phyloP scores from a whole-genome alignment of 2,113 vertebrate species.

The Thunnus thynnus region DNA sequence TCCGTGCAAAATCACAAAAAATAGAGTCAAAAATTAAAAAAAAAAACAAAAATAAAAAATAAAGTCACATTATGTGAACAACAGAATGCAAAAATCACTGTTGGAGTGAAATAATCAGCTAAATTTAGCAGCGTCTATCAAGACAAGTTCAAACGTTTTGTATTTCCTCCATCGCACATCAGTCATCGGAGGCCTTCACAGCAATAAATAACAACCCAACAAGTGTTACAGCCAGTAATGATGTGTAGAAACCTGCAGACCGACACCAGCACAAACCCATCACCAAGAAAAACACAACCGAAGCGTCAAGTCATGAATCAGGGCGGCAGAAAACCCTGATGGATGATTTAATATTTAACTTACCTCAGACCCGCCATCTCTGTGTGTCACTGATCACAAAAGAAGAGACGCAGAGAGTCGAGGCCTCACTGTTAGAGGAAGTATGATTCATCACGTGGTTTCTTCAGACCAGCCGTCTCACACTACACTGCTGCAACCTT shows the following conservation, averaged over 20 bases:
- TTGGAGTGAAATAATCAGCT: background rate
- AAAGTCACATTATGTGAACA: background rate
- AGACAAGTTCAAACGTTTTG: background rate
- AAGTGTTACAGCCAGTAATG: too few species aligned
- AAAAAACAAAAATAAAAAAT: too few species aligned
- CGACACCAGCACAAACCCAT: background rate
- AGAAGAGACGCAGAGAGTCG: conserved; percentile 9
- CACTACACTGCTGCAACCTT: conserved; percentile 46
- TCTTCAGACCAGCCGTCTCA: conserved; percentile 49
- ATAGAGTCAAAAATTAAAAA: too few species aligned
- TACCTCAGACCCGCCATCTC: conserved; percentile 73
- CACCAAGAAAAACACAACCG: background rate
- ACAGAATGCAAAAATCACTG: background rate
- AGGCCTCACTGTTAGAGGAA: conserved; percentile 71
- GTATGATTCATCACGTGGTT: conserved; percentile 70
- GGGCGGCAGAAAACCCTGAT: background rate
- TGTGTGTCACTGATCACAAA: conserved; percentile 30
- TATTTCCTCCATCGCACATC: background rate
- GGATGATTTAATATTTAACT: conserved; percentile 14
- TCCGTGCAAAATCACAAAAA: too few species aligned
- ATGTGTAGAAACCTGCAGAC: background rate
- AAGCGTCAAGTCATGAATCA: background rate
- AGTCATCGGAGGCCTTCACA: background rate
- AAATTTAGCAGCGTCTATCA: background rate
- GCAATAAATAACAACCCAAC: background rate